Conservation (phyloP, 2,888 invertebrate species). For the Pilophorus perplexus region DNA sequence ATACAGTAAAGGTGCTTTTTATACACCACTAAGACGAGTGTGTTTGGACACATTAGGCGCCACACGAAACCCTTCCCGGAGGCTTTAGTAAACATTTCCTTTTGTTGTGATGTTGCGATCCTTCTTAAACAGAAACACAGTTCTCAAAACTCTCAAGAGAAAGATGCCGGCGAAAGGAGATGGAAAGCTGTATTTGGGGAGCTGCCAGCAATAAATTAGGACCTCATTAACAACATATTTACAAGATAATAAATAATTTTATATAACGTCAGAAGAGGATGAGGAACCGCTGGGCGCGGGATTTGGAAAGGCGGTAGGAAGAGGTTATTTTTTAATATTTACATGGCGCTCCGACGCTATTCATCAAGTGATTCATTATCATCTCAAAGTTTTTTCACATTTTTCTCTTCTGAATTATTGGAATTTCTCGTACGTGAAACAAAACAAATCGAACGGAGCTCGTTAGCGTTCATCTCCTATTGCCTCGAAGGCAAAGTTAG, state of each 20-base stretch:
- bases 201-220: constrained; percentile 20
- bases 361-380: constrained; percentile 34
- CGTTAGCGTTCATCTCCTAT: background rate
- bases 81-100: too few species aligned
- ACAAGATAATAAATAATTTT: constrained; percentile 32
- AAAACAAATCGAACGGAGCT: constrained; percentile 9
- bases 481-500: too few species aligned
- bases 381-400: background rate
- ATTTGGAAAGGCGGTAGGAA: constrained; percentile 32
- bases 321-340: constrained; percentile 24
- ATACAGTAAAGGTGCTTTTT: too few species aligned
- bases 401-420: background rate
- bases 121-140: background rate
- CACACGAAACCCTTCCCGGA: background rate
- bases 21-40: background rate
- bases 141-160: background rate
- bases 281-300: constrained; percentile 1
- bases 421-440: background rate
- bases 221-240: constrained; percentile 32
- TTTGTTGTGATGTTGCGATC: too few species aligned
- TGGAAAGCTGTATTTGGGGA: constrained; percentile 5
- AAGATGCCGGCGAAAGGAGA: background rate
- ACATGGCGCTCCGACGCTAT: constrained; percentile 25
- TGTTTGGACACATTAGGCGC: background rate
- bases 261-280: constrained; percentile 6